A percentile compares a stretch with the other conserved stretches of the same genome.
Conservation (phyloP, 2,113 vertebrate genomes). For the Naja naja region DNA sequence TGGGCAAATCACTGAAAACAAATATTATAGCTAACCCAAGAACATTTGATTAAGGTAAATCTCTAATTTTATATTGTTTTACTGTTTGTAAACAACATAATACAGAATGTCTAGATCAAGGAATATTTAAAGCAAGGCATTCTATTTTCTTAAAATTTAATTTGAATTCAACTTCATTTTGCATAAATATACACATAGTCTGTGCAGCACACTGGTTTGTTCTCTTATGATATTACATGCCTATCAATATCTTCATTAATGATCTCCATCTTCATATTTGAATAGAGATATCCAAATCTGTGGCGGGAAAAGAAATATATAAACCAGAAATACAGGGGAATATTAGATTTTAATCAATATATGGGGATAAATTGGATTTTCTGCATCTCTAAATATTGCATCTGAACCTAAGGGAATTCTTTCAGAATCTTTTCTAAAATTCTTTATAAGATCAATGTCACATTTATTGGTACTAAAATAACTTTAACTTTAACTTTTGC, state of each 20-base stretch:
- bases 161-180: background rate
- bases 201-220: background rate
- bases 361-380: background rate
- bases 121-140: background rate
- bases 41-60: background rate
- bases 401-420: background rate
- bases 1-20: background rate
- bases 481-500: background rate
- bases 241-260: background rate
- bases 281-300: background rate
- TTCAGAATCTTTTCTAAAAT: background rate
- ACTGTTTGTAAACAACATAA: background rate
- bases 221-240: background rate
- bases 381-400: background rate
- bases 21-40: background rate
- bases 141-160: background rate
- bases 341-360: background rate
- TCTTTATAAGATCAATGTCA: background rate
- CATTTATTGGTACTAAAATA: background rate
- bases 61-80: background rate
- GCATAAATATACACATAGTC: background rate
- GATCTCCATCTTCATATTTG: background rate
- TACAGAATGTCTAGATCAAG: background rate
- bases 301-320: background rate
- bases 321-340: background rate